phyloP scores from a whole-genome alignment of 2,113 vertebrate genomes.

The Lasiurus borealis region DNA sequence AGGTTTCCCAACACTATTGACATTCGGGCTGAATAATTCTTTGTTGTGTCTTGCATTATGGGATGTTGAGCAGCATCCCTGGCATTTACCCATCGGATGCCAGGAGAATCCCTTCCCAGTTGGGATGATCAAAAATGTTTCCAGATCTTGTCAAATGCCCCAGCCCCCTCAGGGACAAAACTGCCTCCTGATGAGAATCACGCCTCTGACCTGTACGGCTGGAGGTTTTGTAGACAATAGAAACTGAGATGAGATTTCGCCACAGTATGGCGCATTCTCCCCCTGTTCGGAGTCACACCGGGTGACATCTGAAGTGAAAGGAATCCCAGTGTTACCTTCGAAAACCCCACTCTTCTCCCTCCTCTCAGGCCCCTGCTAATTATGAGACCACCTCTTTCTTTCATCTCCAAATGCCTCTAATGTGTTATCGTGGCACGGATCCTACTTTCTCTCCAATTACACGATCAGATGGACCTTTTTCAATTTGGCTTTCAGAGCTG shows the following conservation, averaged over 20 bases:
- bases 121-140: slow-evolving; percentile 6
- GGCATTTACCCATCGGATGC: background rate
- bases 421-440: slow-evolving; percentile 79
- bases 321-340: slow-evolving; percentile 13
- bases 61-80: background rate
- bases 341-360: slow-evolving; percentile 28
- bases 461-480: slow-evolving; percentile 83
- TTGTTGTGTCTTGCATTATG: background rate
- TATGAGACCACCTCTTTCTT: slow-evolving; percentile 75
- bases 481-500: slow-evolving; percentile 83
- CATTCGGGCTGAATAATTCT: slow-evolving; percentile 22
- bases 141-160: slow-evolving; percentile 16
- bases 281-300: background rate
- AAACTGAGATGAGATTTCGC: background rate
- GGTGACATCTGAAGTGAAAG: slow-evolving; percentile 40
- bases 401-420: slow-evolving; percentile 82
- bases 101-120: background rate
- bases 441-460: slow-evolving; percentile 82
- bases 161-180: background rate
- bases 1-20: background rate
- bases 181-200: background rate
- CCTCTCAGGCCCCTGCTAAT: slow-evolving; percentile 66
- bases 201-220: background rate
- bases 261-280: background rate
- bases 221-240: background rate